Percentiles rank a stretch among this genome's conserved stretches.
Evolutionary conservation across 1,140 invertebrate species (phyloP).

Genomic region (Conus ventricosus): DNA sequence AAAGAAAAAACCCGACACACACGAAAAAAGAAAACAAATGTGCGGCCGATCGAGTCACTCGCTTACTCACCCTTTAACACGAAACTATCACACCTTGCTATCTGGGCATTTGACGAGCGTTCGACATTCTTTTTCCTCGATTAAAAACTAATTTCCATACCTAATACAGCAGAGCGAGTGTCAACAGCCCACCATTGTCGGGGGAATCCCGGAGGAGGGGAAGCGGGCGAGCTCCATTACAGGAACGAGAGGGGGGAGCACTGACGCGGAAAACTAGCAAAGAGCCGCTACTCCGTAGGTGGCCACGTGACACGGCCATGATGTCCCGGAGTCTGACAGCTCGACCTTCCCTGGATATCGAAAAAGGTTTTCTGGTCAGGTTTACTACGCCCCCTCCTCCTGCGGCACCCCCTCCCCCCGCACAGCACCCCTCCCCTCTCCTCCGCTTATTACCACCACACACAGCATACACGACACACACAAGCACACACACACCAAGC

Average conservation of each 20-base stretch:
- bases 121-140: neutral
- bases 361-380: no score
- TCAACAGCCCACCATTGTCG: neutral
- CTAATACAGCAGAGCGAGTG: constrained; percentile 6
- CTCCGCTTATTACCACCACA: no score
- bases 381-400: no score
- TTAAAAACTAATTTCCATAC: constrained; percentile 12
- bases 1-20: no score
- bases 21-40: no score
- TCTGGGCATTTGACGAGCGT: neutral
- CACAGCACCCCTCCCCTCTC: no score
- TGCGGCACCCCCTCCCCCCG: no score
- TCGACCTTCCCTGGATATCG: neutral
- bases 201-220: neutral
- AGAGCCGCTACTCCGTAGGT: constrained; percentile 2
- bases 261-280: constrained; percentile 5
- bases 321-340: neutral
- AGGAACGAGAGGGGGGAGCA: neutral
- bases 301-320: constrained; percentile 5
- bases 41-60: no score
- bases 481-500: no score
- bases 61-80: no score
- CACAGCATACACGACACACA: no score
- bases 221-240: neutral
- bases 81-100: no score